Evolutionary conservation across 2,888 invertebrate species (phyloP).

Genomic region (Tinea semifulvella): DNA sequence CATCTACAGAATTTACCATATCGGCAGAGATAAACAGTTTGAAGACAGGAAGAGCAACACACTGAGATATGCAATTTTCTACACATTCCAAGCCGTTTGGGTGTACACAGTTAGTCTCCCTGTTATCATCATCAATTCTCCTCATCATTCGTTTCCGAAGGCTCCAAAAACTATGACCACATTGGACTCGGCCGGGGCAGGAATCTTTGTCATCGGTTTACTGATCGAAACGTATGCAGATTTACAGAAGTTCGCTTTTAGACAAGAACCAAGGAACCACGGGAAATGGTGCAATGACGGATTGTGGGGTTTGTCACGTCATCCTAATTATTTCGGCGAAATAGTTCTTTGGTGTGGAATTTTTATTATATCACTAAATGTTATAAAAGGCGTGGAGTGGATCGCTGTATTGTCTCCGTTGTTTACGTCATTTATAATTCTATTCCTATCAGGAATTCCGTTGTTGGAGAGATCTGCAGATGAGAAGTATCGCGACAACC

Average conservation of each 20-base stretch:
- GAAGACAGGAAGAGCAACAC: conserved; percentile 88
- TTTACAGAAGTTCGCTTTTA: conserved; percentile 90
- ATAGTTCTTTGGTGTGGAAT: conserved; percentile 95
- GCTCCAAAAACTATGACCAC: conserved; percentile 88
- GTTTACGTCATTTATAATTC: conserved; percentile 86
- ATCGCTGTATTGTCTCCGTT: conserved; percentile 86
- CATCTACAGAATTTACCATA: conserved; percentile 88
- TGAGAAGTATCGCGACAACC: conserved; percentile 86
- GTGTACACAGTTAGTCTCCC: conserved; percentile 91
- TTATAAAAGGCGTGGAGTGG: conserved; percentile 87
- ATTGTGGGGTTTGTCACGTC: conserved; percentile 87
- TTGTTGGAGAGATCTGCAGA: conserved; percentile 87
- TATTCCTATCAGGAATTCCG: conserved; percentile 92
- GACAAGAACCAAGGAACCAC: conserved; percentile 87
- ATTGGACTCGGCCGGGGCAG: conserved; percentile 85
- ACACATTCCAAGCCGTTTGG: conserved; percentile 93
- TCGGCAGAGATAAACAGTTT: conserved; percentile 90
- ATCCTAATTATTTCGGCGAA: conserved; percentile 96
- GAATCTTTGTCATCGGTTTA: conserved; percentile 85
- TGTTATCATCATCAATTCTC: conserved; percentile 90
- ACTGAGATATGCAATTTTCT: conserved; percentile 90
- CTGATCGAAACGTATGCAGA: conserved; percentile 91
- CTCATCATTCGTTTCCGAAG: conserved; percentile 76
- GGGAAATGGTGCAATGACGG: conserved; percentile 95
- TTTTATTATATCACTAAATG: conserved; percentile 87